Percentiles rank a stretch among this genome's conserved stretches.
Conservation (phyloP, 2,888 invertebrate genomes). For the Aleiodes leptofemur region DNA sequence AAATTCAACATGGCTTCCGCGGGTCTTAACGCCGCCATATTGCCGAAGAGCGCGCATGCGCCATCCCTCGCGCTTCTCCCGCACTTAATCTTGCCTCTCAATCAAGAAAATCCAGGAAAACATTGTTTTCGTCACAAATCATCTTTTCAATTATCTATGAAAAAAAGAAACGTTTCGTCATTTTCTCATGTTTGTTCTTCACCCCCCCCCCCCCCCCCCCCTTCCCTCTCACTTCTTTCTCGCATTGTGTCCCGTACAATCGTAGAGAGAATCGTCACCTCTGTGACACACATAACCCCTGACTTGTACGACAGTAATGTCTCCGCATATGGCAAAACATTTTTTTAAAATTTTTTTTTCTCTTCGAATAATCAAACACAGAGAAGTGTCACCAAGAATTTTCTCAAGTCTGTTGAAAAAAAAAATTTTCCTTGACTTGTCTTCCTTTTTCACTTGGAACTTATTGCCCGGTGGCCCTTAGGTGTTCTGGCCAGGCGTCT, state of each 20-base stretch:
- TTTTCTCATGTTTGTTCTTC: constrained; percentile 42
- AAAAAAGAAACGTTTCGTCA: constrained; percentile 43
- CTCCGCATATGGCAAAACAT: constrained; percentile 26
- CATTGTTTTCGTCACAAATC: background rate
- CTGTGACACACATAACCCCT: constrained; percentile 68
- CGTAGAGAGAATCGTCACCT: constrained; percentile 61
- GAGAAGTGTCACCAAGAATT: no score
- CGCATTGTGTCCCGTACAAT: constrained; percentile 59
- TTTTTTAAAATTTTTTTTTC: background rate
- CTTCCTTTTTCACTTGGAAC: no score
- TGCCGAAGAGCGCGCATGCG: no score
- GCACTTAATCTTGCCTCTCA: no score
- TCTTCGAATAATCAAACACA: no score
- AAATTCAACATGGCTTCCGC: no score
- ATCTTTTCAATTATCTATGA: constrained; percentile 20
- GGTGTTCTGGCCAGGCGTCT: background rate
- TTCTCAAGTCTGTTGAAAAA: background rate
- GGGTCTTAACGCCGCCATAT: no score
- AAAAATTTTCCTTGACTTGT: background rate
- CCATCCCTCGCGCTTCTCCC: no score
- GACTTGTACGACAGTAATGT: constrained; percentile 63
- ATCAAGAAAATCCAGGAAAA: background rate
- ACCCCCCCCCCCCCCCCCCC: no score
- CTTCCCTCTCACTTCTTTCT: background rate
- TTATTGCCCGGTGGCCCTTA: no score